phyloP scores from a whole-genome alignment of 2,888 invertebrate species.

The Charanyca ferruginea region DNA sequence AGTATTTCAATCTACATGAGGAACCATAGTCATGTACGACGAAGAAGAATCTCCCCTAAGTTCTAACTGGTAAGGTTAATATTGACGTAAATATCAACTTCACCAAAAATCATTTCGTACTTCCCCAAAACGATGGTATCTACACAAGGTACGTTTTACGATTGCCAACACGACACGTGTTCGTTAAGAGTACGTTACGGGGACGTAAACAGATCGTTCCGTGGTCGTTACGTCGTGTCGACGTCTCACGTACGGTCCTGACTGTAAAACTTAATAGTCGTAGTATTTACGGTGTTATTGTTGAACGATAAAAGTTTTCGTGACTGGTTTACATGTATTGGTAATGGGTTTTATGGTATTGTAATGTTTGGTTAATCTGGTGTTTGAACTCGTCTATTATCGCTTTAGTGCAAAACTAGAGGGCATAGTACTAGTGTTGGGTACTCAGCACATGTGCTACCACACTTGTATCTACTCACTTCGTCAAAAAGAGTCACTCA shows the following conservation, averaged over 20 bases:
- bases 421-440: too few species aligned
- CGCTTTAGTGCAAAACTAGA: too few species aligned
- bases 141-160: conserved; percentile 72
- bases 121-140: conserved; percentile 49
- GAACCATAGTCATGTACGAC: too few species aligned
- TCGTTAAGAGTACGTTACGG: conserved; percentile 74
- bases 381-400: background rate
- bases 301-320: conserved; percentile 52
- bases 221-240: conserved; percentile 64
- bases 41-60: too few species aligned
- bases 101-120: conserved; percentile 32
- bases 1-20: too few species aligned
- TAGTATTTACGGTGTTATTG: conserved; percentile 61
- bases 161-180: conserved; percentile 68
- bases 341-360: conserved; percentile 12
- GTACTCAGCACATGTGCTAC: too few species aligned
- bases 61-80: background rate
- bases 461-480: too few species aligned
- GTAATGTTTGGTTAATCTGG: background rate
- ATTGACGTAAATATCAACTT: background rate
- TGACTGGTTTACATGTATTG: conserved; percentile 18
- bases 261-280: conserved; percentile 67
- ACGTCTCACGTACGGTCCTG: conserved; percentile 55
- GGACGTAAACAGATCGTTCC: conserved; percentile 74
- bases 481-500: too few species aligned